Conservation (phyloP, 2,888 invertebrate genomes). For the Junonia oenone region DNA sequence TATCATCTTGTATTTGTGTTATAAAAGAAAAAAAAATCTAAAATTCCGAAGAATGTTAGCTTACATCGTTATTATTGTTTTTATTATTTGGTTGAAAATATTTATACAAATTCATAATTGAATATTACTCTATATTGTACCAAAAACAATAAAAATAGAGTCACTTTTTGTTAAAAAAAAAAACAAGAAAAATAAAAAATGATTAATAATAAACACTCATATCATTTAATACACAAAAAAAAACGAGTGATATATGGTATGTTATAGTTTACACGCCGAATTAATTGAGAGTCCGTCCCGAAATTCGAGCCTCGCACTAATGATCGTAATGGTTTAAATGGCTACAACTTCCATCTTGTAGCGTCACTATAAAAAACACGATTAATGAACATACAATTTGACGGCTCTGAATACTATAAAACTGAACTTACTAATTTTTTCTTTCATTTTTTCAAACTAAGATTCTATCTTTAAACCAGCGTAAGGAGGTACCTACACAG, state of each 20-base stretch:
- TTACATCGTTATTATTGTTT: too few species aligned
- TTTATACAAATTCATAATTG: too few species aligned
- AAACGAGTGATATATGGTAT: background rate
- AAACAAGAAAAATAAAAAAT: background rate
- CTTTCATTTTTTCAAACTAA: background rate
- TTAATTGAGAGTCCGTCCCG: slow-evolving; percentile 57
- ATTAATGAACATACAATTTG: slow-evolving; percentile 10
- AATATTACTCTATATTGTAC: too few species aligned
- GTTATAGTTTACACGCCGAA: slow-evolving; percentile 32
- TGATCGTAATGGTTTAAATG: slow-evolving; percentile 59
- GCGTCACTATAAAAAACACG: slow-evolving; percentile 12
- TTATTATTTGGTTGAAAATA: too few species aligned
- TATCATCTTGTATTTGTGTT: too few species aligned
- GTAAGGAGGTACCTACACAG: too few species aligned
- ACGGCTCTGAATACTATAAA: background rate
- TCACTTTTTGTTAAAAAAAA: too few species aligned
- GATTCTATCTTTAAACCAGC: too few species aligned
- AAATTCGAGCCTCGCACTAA: slow-evolving; percentile 59
- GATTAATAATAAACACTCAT: background rate
- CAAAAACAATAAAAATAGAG: too few species aligned
- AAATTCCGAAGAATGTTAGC: too few species aligned
- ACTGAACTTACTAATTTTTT: background rate
- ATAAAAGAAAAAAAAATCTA: too few species aligned
- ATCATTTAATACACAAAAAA: background rate
- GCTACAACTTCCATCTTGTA: slow-evolving; percentile 38